Base-by-base conservation (phyloP, 2,113 vertebrate species). In the Deroptyus accipitrinus region DNA sequence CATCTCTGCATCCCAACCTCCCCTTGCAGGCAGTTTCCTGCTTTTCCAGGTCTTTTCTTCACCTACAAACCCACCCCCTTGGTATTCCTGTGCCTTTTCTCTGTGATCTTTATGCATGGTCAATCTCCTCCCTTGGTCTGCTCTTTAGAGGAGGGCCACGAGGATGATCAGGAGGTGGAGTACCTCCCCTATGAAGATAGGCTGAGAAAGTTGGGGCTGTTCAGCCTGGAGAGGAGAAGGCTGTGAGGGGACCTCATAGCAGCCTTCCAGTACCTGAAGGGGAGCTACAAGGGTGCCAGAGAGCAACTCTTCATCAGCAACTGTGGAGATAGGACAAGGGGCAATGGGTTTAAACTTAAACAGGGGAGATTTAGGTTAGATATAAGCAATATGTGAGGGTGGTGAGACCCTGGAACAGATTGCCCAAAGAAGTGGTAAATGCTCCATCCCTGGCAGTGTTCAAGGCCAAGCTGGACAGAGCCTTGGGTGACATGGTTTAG, bases 81-180 rank as follows among this genome's bases (percentile, higher is more conserved):
- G 39, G 2, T 66, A 16, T 57, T 80, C 24, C 41, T 4, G 0
- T 74, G 35, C 30, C 42, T 72, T 11, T 51, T 82, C 22, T 52
- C 27, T 35, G 11, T 13, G n/a, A 24, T 73, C 27, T 59, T 76
- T 64, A 49, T 37, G 31, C 44, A 28, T 0, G 1, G 16, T 70
- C n/a, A 6, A 0, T 24, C n/a, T 31, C 39, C 6, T n/a, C 7
- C 30, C 22, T 51, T 1, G 1, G 10, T 57, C 72, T 28, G 20
- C 18, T 75, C 46, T 59, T 59, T 24, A 35, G 57, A 59, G 20
- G 57, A 35, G 57, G 33, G 13, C 33, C 13, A 24, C 1, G 9
- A 59, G 33, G 57, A 35, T 59, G 57, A 24, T 24, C 57, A 35
- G 57, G 22, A 9, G 2, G 5, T 59, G 33, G 57, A 59, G 33